These are phyloP conservation scores for Hemicrepidius hirtus DNA, from an alignment of 2,888 invertebrate genomes.

Conservation along the genomic window DNA sequence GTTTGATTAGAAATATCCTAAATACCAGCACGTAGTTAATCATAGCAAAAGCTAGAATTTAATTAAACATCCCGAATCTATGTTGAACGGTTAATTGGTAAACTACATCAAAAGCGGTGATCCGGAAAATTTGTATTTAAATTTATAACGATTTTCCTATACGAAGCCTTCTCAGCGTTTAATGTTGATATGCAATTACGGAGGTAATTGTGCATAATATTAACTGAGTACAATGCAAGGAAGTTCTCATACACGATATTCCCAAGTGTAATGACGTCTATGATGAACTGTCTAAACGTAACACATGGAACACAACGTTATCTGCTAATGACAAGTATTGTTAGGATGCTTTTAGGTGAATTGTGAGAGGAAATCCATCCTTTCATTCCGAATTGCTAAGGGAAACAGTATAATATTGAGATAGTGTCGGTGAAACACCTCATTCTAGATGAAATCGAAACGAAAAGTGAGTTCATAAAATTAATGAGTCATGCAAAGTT, in stretches of 20 bases:
- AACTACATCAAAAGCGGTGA: not conserved
- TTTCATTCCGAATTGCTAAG: conserved; percentile 24
- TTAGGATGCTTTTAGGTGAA: conserved; percentile 38
- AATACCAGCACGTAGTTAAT: not conserved
- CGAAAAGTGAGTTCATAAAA: not conserved
- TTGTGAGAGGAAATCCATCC: conserved; percentile 38
- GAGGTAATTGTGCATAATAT: conserved; percentile 34
- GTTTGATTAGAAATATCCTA: no score
- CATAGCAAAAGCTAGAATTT: not conserved
- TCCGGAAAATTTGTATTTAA: not conserved
- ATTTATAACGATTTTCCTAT: conserved; percentile 7
- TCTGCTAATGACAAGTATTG: conserved; percentile 43
- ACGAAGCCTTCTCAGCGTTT: conserved; percentile 12
- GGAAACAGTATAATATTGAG: conserved; percentile 28
- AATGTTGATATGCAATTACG: conserved; percentile 35
- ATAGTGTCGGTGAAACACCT: conserved; percentile 15
- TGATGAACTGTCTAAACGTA: conserved; percentile 41
- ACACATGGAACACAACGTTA: conserved; percentile 41
- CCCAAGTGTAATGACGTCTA: conserved; percentile 37
- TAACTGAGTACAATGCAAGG: conserved; percentile 34
- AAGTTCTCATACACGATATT: conserved; percentile 35
- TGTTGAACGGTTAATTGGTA: not conserved
- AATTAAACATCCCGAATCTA: conserved; percentile 4
- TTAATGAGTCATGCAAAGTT: not conserved
- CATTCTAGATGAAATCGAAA: not conserved